Evolutionary conservation across 1,140 invertebrate species (phyloP).

Genomic region (Pseudachorutes palmiensis): DNA sequence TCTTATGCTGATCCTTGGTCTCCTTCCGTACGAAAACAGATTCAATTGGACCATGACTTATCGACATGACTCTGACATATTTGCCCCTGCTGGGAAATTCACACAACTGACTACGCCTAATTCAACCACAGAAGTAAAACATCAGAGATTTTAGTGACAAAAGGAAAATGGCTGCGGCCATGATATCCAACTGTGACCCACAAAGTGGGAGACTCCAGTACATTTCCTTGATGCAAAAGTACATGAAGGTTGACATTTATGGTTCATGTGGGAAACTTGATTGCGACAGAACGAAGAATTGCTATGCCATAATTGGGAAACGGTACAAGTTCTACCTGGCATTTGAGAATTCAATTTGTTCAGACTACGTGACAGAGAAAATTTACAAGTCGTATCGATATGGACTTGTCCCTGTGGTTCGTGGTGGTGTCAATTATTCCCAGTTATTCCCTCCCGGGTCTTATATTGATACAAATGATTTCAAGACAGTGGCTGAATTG

Average conservation of each 20-base stretch:
- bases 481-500: slow-evolving; percentile 39
- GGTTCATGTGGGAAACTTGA: slow-evolving; percentile 45
- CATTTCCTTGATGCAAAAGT: slow-evolving; percentile 44
- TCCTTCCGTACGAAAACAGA: slow-evolving; percentile 16
- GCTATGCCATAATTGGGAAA: slow-evolving; percentile 26
- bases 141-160: too few relatives aligned
- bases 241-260: slow-evolving; percentile 50
- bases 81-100: slow-evolving; percentile 11
- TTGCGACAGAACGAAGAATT: slow-evolving; percentile 21
- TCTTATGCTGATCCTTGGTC: background rate
- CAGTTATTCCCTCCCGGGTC: slow-evolving; percentile 42
- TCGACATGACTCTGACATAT: slow-evolving; percentile 37
- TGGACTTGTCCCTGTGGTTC: slow-evolving; percentile 39
- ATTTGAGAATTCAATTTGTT: slow-evolving; percentile 44
- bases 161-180: slow-evolving; percentile 44
- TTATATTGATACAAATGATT: slow-evolving; percentile 43
- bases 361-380: slow-evolving; percentile 46
- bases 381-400: slow-evolving; percentile 28
- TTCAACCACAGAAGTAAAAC: too few relatives aligned
- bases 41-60: slow-evolving; percentile 51
- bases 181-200: slow-evolving; percentile 49
- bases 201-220: slow-evolving; percentile 45
- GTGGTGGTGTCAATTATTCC: slow-evolving; percentile 41
- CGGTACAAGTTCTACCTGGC: slow-evolving; percentile 43
- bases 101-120: slow-evolving; percentile 1